These are phyloP conservation scores for Nomia melanderi DNA, from an alignment of 1,140 invertebrate genomes.

Conservation along the genomic window DNA sequence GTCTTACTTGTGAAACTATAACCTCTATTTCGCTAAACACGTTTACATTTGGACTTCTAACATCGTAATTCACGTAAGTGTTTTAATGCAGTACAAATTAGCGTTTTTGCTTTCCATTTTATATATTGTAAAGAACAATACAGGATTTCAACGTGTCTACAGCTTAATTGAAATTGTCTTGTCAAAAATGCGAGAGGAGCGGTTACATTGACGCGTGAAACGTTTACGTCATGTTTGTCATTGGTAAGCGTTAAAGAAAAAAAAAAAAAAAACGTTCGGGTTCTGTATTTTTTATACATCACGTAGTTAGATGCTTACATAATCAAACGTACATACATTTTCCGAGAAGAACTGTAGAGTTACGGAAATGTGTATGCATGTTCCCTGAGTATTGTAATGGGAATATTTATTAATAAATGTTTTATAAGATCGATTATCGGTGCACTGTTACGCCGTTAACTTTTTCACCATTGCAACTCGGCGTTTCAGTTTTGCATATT, in stretches of 20 bases:
- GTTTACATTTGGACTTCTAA: neutral
- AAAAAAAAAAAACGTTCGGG: too few species aligned
- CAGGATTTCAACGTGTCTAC: neutral
- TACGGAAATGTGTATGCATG: neutral
- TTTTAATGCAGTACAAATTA: neutral
- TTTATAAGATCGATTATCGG: neutral
- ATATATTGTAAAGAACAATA: neutral
- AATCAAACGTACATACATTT: neutral
- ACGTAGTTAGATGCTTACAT: neutral
- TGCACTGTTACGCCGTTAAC: neutral
- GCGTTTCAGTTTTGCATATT: neutral
- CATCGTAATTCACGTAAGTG: conserved; percentile 14
- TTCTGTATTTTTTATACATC: neutral
- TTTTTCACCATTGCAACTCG: neutral
- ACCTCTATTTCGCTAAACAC: neutral
- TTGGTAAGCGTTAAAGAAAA: neutral
- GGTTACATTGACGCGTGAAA: conserved; percentile 17
- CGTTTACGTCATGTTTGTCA: conserved; percentile 10
- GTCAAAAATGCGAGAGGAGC: neutral
- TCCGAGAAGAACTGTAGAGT: neutral
- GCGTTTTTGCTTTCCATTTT: neutral
- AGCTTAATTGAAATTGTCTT: neutral
- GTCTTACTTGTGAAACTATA: conserved; percentile 4
- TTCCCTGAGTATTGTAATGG: neutral
- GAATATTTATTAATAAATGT: neutral